These are phyloP conservation scores for Luscinia megarhynchos DNA, from an alignment of 2,797 vertebrate species.

Conservation along the genomic window DNA sequence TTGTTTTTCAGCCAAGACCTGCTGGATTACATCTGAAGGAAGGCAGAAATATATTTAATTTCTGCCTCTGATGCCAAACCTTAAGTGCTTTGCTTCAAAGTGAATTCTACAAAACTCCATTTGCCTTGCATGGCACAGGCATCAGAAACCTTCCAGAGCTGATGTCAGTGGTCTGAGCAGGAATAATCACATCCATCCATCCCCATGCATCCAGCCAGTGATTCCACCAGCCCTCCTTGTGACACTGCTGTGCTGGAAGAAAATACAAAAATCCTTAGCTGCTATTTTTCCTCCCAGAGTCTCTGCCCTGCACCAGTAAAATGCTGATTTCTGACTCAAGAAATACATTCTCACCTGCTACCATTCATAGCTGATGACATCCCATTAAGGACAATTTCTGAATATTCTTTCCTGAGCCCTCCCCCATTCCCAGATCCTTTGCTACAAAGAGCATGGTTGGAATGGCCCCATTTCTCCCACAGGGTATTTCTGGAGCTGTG, in stretches of 20 bases:
- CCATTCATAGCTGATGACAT: neutral
- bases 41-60: neutral
- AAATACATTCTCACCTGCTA: neutral
- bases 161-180: neutral
- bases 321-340: neutral
- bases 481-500: neutral
- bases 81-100: neutral
- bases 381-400: neutral
- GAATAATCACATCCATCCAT: neutral
- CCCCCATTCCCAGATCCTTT: neutral
- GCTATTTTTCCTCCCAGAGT: neutral
- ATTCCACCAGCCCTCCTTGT: neutral
- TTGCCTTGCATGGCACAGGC: neutral
- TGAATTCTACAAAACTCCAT: neutral
- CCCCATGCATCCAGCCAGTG: neutral
- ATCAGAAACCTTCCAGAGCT: neutral
- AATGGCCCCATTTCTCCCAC: neutral
- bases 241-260: neutral
- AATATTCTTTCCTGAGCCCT: neutral
- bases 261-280: neutral
- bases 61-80: constrained; percentile 7
- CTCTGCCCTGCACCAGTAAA: neutral
- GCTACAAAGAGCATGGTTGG: neutral
- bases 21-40: neutral
- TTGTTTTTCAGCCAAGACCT: neutral